Base-by-base conservation (phyloP, 2,888 invertebrate genomes). In the Fragum whitleyi region DNA sequence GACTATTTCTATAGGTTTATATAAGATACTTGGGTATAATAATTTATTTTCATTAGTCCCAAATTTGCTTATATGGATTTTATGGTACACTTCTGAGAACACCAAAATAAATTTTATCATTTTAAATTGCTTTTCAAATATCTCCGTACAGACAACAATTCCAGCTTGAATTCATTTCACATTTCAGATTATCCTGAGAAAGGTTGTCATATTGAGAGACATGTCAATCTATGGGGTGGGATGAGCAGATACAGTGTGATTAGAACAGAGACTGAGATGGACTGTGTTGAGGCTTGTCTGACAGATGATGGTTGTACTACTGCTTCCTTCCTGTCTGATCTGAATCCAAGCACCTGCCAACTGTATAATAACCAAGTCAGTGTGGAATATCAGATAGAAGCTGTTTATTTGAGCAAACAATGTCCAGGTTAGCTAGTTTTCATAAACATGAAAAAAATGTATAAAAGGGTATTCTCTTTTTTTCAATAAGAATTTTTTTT, bases 221-320 rank as follows among this genome's bases (percentile, higher is more conserved):
- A 42, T 23, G 42, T 3, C n/a, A n/a, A 42, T 36, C 7, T 67
- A 39, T 72, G 23, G 36, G 72, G 72, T 23, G 72, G 72, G 7
- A 59, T 42, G 42, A 28, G 21, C 16, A 42, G 26, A 23, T 57
- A 57, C 36, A 36, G 21, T 23, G 23, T 39, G 28, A 21, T 59
- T 26, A 32, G 23, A 26, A 21, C 72, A 21, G 26, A 32, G 19
- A 59, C 23, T 23, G 47, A 26, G 28, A 28, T 23, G 23, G 61
- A 39, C 16, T 72, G 72, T 61, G n/a, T 23, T 23, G 59, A 39
- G 42, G 28, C 21, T 5, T 72, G 72, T 42, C 39, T 61, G 14
- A 59, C n/a, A 14, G 39, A 42, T 29, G 59, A 42, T 23, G 61
- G 42, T 9, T 72, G 72, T 42, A 23, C 36, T 23, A 42, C 39